Evolutionary conservation across 2,888 invertebrate genomes (phyloP).

Genomic region (Nomada flava): DNA sequence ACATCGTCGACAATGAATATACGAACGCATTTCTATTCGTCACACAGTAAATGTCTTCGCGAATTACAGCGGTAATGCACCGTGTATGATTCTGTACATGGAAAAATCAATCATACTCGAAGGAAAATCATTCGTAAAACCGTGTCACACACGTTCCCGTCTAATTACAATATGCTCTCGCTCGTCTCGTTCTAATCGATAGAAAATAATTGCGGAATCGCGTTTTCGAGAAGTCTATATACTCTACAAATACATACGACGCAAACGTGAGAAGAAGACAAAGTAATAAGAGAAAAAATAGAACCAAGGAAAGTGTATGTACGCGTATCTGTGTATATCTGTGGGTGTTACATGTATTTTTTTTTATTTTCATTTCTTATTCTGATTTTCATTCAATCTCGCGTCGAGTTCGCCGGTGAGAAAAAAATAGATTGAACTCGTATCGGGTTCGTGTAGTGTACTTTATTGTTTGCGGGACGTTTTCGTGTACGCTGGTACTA

Average conservation of each 20-base stretch:
- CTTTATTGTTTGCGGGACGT: background rate
- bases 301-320: slow-evolving; percentile 8
- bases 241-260: slow-evolving; percentile 36
- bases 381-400: too few relatives aligned
- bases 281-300: too few relatives aligned
- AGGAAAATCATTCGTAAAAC: slow-evolving; percentile 38
- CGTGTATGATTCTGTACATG: slow-evolving; percentile 29
- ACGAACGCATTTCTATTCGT: slow-evolving; percentile 42
- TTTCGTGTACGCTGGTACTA: background rate
- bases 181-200: slow-evolving; percentile 17
- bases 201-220: slow-evolving; percentile 37
- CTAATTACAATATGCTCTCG: slow-evolving; percentile 31
- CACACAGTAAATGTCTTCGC: slow-evolving; percentile 19
- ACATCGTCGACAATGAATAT: slow-evolving; percentile 43
- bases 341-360: background rate
- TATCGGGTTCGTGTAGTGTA: background rate
- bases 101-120: slow-evolving; percentile 21
- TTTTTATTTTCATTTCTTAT: background rate
- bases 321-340: background rate
- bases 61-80: slow-evolving; percentile 27
- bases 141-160: slow-evolving; percentile 44
- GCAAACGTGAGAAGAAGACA: slow-evolving; percentile 11
- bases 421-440: background rate
- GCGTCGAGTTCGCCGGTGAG: slow-evolving; percentile 5
- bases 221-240: slow-evolving; percentile 23